Percentiles rank a stretch among this genome's conserved stretches.
Evolutionary conservation across 1,140 invertebrate species (phyloP).

Genomic region (Drosophila pseudoananassae): DNA sequence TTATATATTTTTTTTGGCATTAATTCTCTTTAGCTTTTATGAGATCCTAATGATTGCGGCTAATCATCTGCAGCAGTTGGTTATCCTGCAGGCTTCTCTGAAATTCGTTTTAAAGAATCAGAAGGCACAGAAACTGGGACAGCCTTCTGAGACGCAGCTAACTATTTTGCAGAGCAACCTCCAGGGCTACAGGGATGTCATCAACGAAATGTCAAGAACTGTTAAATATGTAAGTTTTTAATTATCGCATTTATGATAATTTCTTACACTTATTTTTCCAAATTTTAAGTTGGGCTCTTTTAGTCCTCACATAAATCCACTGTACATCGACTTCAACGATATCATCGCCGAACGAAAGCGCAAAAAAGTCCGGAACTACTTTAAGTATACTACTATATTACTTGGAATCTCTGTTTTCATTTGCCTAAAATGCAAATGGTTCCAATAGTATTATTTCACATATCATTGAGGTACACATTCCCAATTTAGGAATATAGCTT

Average conservation of each 20-base stretch:
- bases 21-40: slow-evolving; percentile 60
- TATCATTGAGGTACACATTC: slow-evolving; percentile 2
- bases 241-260: background rate
- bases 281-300: slow-evolving; percentile 65
- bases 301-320: slow-evolving; percentile 66
- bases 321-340: slow-evolving; percentile 77
- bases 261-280: background rate
- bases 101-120: slow-evolving; percentile 63
- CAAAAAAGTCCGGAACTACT: slow-evolving; percentile 64
- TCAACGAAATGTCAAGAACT: slow-evolving; percentile 63
- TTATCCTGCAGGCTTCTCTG: slow-evolving; percentile 71
- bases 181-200: slow-evolving; percentile 43
- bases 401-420: slow-evolving; percentile 76
- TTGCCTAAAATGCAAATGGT: slow-evolving; percentile 71
- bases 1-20: background rate
- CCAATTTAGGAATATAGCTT: slow-evolving; percentile 5
- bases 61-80: slow-evolving; percentile 78
- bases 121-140: slow-evolving; percentile 39
- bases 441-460: slow-evolving; percentile 36
- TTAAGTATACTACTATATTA: slow-evolving; percentile 76
- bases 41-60: slow-evolving; percentile 76
- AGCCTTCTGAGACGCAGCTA: slow-evolving; percentile 40
- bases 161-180: slow-evolving; percentile 45
- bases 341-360: slow-evolving; percentile 72
- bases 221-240: slow-evolving; percentile 71